Conservation (phyloP, 2,113 vertebrate species). For the Nipponia nippon region DNA sequence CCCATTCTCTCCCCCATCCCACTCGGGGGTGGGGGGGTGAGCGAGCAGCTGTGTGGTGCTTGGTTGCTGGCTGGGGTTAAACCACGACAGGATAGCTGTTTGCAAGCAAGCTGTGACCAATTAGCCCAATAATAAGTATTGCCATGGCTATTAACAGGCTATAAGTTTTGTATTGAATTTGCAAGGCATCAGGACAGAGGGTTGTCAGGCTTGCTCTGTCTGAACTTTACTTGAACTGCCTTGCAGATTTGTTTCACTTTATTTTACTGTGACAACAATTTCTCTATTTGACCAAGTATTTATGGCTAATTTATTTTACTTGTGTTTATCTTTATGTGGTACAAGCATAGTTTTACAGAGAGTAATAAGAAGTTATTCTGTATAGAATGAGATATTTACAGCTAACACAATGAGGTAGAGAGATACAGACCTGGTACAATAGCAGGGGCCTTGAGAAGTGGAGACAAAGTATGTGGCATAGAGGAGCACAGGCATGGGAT, state of each 20-base stretch:
- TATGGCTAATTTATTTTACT: background rate
- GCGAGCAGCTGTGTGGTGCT: no score
- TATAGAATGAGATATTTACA: background rate
- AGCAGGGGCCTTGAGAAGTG: background rate
- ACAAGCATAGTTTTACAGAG: background rate
- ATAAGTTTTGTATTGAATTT: background rate
- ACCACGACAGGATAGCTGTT: no score
- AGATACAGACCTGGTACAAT: background rate
- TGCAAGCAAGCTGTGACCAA: background rate
- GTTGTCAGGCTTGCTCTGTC: background rate
- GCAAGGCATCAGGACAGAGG: background rate
- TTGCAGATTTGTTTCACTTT: background rate
- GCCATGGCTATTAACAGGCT: background rate
- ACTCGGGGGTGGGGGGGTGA: no score
- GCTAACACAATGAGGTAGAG: background rate
- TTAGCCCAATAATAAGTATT: background rate
- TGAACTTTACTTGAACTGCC: background rate
- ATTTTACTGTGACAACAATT: background rate
- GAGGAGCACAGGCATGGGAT: background rate
- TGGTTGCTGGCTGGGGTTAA: no score
- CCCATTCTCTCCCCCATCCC: no score
- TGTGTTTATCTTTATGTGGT: background rate
- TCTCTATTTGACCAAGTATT: background rate
- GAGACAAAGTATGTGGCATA: background rate
- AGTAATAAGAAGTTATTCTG: background rate